These are phyloP conservation scores for Thunnus maccoyii DNA, from an alignment of 2,113 vertebrate genomes.

Conservation along the genomic window DNA sequence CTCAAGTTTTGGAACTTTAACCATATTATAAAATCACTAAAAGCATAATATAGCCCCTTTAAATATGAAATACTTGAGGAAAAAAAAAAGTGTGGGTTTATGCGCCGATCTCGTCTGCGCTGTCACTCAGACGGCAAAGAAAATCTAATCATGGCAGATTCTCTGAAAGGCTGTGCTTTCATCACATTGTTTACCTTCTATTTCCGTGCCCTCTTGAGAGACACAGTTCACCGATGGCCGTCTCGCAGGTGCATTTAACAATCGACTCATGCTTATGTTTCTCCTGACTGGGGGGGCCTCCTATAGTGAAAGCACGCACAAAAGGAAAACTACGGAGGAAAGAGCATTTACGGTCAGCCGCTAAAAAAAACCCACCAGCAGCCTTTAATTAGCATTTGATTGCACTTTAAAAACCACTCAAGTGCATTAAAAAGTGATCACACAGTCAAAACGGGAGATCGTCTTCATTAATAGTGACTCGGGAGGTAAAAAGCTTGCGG, in stretches of 20 bases:
- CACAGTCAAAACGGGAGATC: conserved; percentile 70
- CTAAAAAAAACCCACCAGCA: conserved; percentile 39
- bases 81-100: neutral
- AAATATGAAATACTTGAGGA: too few species aligned
- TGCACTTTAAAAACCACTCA: conserved; percentile 82
- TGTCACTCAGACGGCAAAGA: conserved; percentile 14
- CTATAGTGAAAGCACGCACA: conserved; percentile 52
- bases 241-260: conserved; percentile 74
- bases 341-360: conserved; percentile 58
- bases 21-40: too few species aligned
- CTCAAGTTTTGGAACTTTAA: too few species aligned
- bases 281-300: neutral
- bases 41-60: too few species aligned
- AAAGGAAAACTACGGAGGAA: conserved; percentile 44
- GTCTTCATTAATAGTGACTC: conserved; percentile 70
- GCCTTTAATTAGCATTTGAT: conserved; percentile 82
- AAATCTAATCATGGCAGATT: conserved; percentile 20
- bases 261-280: conserved; percentile 59
- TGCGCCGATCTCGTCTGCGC: neutral
- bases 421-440: conserved; percentile 81
- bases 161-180: conserved; percentile 64
- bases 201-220: conserved; percentile 44
- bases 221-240: conserved; percentile 8
- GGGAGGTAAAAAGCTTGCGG: conserved; percentile 62
- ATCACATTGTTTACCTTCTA: conserved; percentile 55